These are phyloP conservation scores for Drymodes brunneopygia DNA, from an alignment of 2,113 vertebrate species.

Conservation along the genomic window DNA sequence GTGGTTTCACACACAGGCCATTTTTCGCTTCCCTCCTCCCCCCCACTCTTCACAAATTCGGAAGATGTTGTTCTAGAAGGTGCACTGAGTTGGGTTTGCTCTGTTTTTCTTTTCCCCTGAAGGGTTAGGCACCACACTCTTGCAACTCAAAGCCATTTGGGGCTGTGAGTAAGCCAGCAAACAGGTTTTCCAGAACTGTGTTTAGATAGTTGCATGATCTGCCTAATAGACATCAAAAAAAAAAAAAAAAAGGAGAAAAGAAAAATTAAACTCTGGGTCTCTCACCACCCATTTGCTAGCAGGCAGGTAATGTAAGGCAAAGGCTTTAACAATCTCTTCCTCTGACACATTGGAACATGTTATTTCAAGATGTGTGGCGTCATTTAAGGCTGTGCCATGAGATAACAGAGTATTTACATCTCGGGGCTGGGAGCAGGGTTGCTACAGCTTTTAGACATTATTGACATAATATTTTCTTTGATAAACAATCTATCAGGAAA, in stretches of 20 bases:
- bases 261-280: constrained; percentile 44
- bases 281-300: constrained; percentile 62
- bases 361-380: constrained; percentile 65
- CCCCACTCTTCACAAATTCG: neutral
- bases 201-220: constrained; percentile 59
- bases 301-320: constrained; percentile 67
- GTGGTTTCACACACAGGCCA: constrained; percentile 63
- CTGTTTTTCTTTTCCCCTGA: constrained; percentile 20
- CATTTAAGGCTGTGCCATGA: constrained; percentile 54
- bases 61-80: constrained; percentile 65
- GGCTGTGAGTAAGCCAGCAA: constrained; percentile 41
- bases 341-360: constrained; percentile 67
- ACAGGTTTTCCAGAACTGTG: constrained; percentile 57
- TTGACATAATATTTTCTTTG: constrained; percentile 41
- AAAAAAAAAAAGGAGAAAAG: neutral
- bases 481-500: constrained; percentile 34
- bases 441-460: constrained; percentile 34
- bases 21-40: neutral
- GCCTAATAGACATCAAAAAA: constrained; percentile 13
- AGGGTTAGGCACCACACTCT: constrained; percentile 20
- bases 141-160: constrained; percentile 40
- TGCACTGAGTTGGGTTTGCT: constrained; percentile 23
- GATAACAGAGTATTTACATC: constrained; percentile 61
- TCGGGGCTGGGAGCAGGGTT: constrained; percentile 19
- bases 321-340: constrained; percentile 53